A percentile compares a stretch with the other conserved stretches of the same genome.
Conservation (phyloP, 2,797 vertebrate genomes). For the Diceros bicornis region DNA sequence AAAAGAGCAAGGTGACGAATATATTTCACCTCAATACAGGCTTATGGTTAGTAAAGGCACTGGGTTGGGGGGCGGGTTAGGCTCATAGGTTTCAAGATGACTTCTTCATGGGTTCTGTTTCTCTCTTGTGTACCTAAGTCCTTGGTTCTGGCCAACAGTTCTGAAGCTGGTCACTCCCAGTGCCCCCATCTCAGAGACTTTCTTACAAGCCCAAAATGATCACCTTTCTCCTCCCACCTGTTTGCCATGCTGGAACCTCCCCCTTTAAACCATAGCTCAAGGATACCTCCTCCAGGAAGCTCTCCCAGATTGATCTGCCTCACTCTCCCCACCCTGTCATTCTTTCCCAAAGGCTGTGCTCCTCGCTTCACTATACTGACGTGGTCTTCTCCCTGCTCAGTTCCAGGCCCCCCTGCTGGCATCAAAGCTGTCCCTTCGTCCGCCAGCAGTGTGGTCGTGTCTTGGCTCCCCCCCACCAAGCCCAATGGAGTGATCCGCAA, state of each 20-base stretch:
- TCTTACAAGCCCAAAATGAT: background rate
- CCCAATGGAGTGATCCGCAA: constrained; percentile 99
- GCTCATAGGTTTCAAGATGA: background rate
- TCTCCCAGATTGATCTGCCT: background rate
- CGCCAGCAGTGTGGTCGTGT: constrained; percentile 97
- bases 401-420: constrained; percentile 97
- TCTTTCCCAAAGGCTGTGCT: background rate
- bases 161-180: background rate
- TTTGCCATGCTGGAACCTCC: background rate
- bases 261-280: background rate
- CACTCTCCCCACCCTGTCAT: background rate
- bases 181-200: background rate
- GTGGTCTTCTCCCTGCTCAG: constrained; percentile 86
- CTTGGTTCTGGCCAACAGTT: background rate
- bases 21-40: background rate
- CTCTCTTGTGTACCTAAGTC: background rate
- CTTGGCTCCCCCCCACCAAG: constrained; percentile 97
- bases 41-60: background rate
- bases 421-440: constrained; percentile 99
- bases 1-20: background rate
- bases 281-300: background rate
- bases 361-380: constrained; percentile 52
- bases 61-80: background rate
- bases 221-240: background rate
- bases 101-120: background rate